Evolutionary conservation across 64 coral and sea anemone species (phyloP).

Genomic region (Cladopsammia gracilis): DNA sequence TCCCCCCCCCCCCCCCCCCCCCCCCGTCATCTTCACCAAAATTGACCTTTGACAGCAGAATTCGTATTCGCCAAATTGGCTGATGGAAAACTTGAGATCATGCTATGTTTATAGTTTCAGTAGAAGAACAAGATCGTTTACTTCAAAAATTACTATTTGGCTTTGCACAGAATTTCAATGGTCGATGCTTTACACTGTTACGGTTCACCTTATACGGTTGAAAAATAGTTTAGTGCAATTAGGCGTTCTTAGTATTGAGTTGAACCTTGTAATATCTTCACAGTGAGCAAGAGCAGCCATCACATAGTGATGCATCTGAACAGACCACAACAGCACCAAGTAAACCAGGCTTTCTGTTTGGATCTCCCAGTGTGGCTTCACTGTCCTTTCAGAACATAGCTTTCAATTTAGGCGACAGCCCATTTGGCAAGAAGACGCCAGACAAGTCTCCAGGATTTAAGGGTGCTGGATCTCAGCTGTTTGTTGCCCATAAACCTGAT

Average conservation of each 20-base stretch:
- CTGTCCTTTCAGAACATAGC: constrained; percentile 49
- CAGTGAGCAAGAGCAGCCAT: not conserved
- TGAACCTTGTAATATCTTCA: not conserved
- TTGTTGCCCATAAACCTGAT: not conserved
- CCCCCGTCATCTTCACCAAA: too few relatives aligned
- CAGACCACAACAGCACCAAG: not conserved
- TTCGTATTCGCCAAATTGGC: too few relatives aligned
- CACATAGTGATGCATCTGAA: not conserved
- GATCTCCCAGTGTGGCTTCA: constrained; percentile 44
- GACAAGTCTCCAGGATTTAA: constrained; percentile 14
- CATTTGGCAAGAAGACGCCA: constrained; percentile 14
- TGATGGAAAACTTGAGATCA: too few relatives aligned
- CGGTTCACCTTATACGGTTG: too few relatives aligned
- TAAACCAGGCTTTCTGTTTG: constrained; percentile 54
- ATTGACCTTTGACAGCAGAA: too few relatives aligned
- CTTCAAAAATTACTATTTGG: too few relatives aligned
- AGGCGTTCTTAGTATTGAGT: not conserved
- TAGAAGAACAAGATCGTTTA: too few relatives aligned
- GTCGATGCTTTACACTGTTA: too few relatives aligned
- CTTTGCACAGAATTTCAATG: too few relatives aligned
- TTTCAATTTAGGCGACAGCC: not conserved
- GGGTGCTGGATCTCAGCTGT: constrained; percentile 27
- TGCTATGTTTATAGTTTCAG: too few relatives aligned
- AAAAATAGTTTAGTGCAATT: too few relatives aligned
- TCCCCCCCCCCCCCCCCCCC: too few relatives aligned